phyloP scores from a whole-genome alignment of 2,888 invertebrate genomes.

The Spialia ferax region DNA sequence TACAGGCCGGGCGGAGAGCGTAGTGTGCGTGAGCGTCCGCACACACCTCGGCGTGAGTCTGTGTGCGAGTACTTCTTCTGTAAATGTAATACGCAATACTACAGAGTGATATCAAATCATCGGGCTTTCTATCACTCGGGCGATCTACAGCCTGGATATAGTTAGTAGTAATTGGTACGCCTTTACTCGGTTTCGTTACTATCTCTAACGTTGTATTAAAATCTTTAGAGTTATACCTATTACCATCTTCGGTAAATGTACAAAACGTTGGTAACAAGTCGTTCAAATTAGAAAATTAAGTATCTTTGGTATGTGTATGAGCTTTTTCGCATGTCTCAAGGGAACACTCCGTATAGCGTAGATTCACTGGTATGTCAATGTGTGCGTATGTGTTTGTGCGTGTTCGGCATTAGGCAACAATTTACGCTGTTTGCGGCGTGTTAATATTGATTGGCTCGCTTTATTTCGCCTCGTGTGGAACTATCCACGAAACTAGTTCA shows the following conservation, averaged over 20 bases:
- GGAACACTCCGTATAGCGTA: conserved; percentile 70
- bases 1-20: conserved; percentile 77
- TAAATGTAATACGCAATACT: conserved; percentile 72
- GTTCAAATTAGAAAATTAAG: background rate
- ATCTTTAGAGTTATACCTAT: conserved; percentile 15
- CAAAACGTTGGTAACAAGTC: background rate
- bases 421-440: conserved; percentile 87
- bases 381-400: conserved; percentile 59
- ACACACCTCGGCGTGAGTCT: conserved; percentile 48
- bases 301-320: background rate
- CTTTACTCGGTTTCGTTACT: conserved; percentile 27
- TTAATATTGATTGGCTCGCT: conserved; percentile 87
- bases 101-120: conserved; percentile 66
- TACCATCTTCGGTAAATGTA: background rate
- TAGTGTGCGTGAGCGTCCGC: conserved; percentile 67
- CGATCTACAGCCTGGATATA: conserved; percentile 30
- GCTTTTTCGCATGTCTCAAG: conserved; percentile 9
- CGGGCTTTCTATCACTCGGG: conserved; percentile 28
- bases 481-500: conserved; percentile 75
- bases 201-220: conserved; percentile 12
- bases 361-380: conserved; percentile 57
- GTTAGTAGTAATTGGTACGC: conserved; percentile 34
- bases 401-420: conserved; percentile 85
- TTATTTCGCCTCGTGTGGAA: conserved; percentile 84
- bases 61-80: conserved; percentile 73